These are phyloP conservation scores for Amblyopsis hoosieri DNA, from an alignment of 2,797 vertebrate genomes.

Conservation along the genomic window DNA sequence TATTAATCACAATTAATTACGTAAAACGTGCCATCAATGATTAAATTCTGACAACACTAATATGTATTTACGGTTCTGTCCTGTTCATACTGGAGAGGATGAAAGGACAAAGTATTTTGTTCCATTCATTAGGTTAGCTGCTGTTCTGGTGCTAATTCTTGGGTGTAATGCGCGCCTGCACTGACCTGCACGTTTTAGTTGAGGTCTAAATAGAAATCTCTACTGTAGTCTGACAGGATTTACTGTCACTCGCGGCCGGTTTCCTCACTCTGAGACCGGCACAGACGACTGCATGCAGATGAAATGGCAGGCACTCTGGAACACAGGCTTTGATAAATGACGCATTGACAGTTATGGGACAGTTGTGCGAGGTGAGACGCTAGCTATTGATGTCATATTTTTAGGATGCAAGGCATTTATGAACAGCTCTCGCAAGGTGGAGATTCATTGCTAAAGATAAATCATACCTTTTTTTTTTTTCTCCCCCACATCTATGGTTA, in stretches of 20 bases:
- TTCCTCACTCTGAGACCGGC: constrained; percentile 19
- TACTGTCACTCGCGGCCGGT: constrained; percentile 35
- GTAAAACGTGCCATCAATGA: too few relatives aligned
- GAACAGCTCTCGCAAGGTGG: constrained; percentile 14
- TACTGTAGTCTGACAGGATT: constrained; percentile 42
- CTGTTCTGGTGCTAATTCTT: constrained; percentile 10
- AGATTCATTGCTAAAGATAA: constrained; percentile 17
- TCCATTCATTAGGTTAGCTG: constrained; percentile 17
- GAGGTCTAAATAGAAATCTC: constrained; percentile 41
- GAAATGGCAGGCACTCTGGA: constrained; percentile 6
- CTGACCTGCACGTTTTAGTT: constrained; percentile 24
- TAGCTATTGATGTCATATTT: constrained; percentile 8
- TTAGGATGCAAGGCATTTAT: constrained; percentile 2
- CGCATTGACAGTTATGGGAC: constrained; percentile 14
- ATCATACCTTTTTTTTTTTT: constrained; percentile 3
- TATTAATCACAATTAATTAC: too few relatives aligned
- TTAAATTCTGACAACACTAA: too few relatives aligned
- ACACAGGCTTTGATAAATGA: constrained; percentile 22
- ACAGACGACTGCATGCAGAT: constrained; percentile 25
- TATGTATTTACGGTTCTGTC: background rate
- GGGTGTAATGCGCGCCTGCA: constrained; percentile 12
- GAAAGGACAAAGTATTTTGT: constrained; percentile 4
- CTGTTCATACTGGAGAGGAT: background rate
- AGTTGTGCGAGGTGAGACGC: background rate
- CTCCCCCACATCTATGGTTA: constrained; percentile 4